Evolutionary conservation across 2,797 vertebrate genomes (phyloP), one percentile per base, ranked within the genome.

Genomic region (Leuciscus waleckii): DNA sequence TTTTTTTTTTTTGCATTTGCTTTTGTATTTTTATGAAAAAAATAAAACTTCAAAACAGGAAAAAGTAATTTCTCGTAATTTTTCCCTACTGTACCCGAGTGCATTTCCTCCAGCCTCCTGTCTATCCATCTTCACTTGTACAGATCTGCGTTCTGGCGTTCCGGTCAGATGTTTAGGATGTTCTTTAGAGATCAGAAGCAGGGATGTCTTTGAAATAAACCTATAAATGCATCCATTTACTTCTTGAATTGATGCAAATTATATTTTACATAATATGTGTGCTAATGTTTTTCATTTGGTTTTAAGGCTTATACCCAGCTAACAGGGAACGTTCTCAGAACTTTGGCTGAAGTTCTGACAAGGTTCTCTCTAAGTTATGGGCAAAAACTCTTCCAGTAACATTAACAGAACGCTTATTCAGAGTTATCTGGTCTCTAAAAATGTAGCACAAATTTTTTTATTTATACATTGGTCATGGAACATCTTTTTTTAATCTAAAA

Each of bases 11-110:
- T n/a, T 58, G 9, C 23, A 6, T 71, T 43, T 71, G 41, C 23
- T 71, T 16, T 43, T 3, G 2, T 26, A 17, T 71, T 71, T n/a
- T 16, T 26, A 26, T 43, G 68, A 7, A 49, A 91, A 93, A 95
- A 94, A 94, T 92, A 93, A 94, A 83, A 35, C 41, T 6, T 13
- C 67, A 51, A 77, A 61, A 56, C 37, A 82, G 37, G 1, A 82
- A 41, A 82, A 77, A 39, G 85, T 32, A 76, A 79, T 32, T 5
- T 13, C 11, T 58, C 23, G n/a, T 21, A 3, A 21, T 54, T 21
- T 32, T 37, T 32, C 51, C 5, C 13, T 70, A 23, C n/a, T 86
- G 41, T 43, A 63, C 11, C 58, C 0, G 58, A 14, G 29, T 49
- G 71, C 19, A 19, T 49, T 56, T 86, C 63, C 49, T 23, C 9